Base-by-base conservation (phyloP, 2,888 invertebrate species). In the Busseola fusca region DNA sequence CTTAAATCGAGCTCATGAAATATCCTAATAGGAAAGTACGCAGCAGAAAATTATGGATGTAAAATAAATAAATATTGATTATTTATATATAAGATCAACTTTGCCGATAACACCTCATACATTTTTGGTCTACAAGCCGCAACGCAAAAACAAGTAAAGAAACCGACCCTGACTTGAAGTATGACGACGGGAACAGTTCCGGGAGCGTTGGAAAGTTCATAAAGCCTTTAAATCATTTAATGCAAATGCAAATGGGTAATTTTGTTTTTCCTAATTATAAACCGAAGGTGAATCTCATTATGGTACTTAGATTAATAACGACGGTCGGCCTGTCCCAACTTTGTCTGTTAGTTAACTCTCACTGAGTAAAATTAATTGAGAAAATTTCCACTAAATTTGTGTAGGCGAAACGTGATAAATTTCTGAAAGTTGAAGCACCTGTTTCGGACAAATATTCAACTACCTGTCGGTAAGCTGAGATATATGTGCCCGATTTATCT, bases 361-460 rank as follows among this genome's bases (percentile, higher is more conserved):
- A 81, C 85, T 82, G 84, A 87, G 85, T 86, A 84, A 88, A 90
- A 90, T 90, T 88, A 89, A 91, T 89, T 89, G 87, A 87, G 87
- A 87, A 89, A 90, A 89, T 88, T 84, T 87, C 83, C 85, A 88
- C 84, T 85, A 87, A 87, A 87, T 88, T 89, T 86, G 84, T 84
- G 85, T 88, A 82, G 75, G 83, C 78, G 77, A 82, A 86, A 84
- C 82, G 86, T 89, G 84, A 89, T 88, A 89, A 87, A 88, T 88
- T 85, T 81, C 40, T 72, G 74, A 87, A 88, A 87, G 81, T 88
- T 76, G 64, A 74, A 85, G 78, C 81, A 87, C 82, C 80, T 84
- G 85, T 84, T 86, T 81, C 70, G 76, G 76, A 83, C 84, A 84
- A 85, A 86, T 84, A 83, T 80, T 83, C 80, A 72, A 74, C 60